Percentiles rank a stretch among this genome's conserved stretches.
Evolutionary conservation across 1,140 invertebrate genomes (phyloP).

Genomic region (Batillaria attramentaria): DNA sequence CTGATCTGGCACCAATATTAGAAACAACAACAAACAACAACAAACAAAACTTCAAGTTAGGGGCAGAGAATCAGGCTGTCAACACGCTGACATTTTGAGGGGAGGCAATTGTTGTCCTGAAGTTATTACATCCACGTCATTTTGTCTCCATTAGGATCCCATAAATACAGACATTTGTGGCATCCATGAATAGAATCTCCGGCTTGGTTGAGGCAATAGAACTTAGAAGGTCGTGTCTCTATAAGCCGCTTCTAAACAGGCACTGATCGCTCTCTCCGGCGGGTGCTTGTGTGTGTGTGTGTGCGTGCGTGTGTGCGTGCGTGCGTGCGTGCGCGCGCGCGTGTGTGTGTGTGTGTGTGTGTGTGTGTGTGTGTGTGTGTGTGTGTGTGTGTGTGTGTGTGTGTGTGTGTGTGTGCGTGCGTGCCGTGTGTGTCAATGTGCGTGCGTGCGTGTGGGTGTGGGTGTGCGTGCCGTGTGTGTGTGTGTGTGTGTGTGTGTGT

Average conservation of each 20-base stretch:
- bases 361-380: background rate
- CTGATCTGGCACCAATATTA: no score
- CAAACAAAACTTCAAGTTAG: no score
- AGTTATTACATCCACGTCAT: background rate
- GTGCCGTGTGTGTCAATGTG: background rate
- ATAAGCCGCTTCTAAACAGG: background rate
- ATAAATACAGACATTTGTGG: background rate
- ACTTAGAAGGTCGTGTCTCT: background rate
- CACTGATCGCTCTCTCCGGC: background rate
- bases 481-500: background rate
- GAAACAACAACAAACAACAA: no score
- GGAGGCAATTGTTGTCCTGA: no score
- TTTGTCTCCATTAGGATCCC: background rate
- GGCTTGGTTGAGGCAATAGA: background rate
- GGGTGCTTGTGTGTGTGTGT: background rate
- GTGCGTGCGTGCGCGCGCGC: background rate
- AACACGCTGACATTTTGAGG: no score
- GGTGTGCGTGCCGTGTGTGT: background rate
- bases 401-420: conserved; percentile 1
- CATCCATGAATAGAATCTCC: background rate
- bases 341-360: conserved; percentile 1
- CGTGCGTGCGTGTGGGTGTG: background rate
- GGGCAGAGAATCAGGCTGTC: no score
- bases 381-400: conserved; percentile 1
- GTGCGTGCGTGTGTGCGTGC: background rate